Evolutionary conservation across 2,113 vertebrate species (phyloP).

Genomic region (Istiophorus platypterus): DNA sequence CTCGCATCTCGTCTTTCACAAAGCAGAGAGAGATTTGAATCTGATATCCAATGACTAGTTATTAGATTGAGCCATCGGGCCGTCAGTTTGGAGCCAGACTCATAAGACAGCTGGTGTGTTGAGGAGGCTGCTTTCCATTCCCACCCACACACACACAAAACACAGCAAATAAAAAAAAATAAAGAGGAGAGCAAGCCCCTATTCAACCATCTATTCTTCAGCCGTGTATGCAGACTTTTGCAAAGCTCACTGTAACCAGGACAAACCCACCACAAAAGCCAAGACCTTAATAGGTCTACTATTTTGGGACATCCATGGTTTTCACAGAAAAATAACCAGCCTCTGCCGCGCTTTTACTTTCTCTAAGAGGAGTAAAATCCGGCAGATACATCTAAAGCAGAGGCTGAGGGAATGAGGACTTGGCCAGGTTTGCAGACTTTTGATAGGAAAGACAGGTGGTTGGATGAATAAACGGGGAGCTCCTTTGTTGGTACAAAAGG

Average conservation of each 20-base stretch:
- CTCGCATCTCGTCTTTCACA: constrained; percentile 69
- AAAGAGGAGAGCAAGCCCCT: constrained; percentile 38
- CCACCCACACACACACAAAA: constrained; percentile 35
- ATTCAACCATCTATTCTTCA: constrained; percentile 42
- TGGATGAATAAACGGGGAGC: background rate
- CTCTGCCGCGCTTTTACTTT: background rate
- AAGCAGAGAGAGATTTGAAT: constrained; percentile 59
- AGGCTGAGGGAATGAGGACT: background rate
- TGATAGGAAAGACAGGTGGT: constrained; percentile 7
- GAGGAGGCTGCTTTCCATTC: constrained; percentile 47
- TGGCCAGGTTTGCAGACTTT: constrained; percentile 6
- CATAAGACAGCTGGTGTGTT: constrained; percentile 55
- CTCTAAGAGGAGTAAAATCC: constrained; percentile 17
- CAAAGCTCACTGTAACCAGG: constrained; percentile 11
- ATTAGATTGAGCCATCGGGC: constrained; percentile 71
- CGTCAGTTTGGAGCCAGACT: constrained; percentile 74
- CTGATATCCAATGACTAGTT: constrained; percentile 70
- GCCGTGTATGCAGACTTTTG: constrained; percentile 33
- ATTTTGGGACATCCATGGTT: constrained; percentile 28
- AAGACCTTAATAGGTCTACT: constrained; percentile 17
- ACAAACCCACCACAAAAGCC: constrained; percentile 20
- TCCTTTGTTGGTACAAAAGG: constrained; percentile 49
- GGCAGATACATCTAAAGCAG: constrained; percentile 8
- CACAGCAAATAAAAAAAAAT: constrained; percentile 22
- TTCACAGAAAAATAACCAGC: constrained; percentile 37